Evolutionary conservation across 1,140 invertebrate genomes (phyloP), one percentile per base, ranked within the genome.

Genomic region (Papilio dardanus): DNA sequence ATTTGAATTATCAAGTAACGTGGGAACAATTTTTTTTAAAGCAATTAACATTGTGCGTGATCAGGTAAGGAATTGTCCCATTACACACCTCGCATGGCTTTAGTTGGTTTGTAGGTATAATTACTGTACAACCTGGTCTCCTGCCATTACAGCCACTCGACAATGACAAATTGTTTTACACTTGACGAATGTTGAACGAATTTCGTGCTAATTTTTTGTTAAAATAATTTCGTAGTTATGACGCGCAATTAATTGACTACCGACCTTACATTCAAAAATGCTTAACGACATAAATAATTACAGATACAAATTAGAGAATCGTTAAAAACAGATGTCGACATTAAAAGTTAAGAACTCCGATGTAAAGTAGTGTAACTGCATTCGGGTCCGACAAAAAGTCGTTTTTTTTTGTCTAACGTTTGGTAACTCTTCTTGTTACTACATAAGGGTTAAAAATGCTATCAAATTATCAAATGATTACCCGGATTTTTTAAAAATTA

Each of bases 151-250:
- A 66, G 33, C 71, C 65, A 69, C 46, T 40, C 66, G 65, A 74
- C 65, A 30, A 67, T 58, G 46, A 69, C 68, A 67, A 77, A 77
- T 74, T 75, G 68, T 76, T 74, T 66, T 69, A 35, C 35, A 37
- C 67, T 69, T 69, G 35, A 42, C 67, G 19, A 40, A 69, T 33
- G 8, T 33, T 19, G 30, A 66, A 28, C 54, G 28, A 28, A 24
- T 28, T 28, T 58, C 24, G 54, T 62, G 54, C 8, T 62, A 16
- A 30, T 62, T 30, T 62, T 54, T 28, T 28, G 2, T 62, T 30
- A 37, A 12, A 30, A 14, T 62, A 1, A 62, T 30, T 58, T 58
- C 54, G 28, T 28, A 28, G 35, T 37, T n/a, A n/a, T n/a, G n/a
- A n/a, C n/a, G n/a, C n/a, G n/a, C n/a, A n/a, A n/a, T n/a, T n/a